phyloP scores from a whole-genome alignment of 2,888 invertebrate genomes.

The Ormyrus rosae region DNA sequence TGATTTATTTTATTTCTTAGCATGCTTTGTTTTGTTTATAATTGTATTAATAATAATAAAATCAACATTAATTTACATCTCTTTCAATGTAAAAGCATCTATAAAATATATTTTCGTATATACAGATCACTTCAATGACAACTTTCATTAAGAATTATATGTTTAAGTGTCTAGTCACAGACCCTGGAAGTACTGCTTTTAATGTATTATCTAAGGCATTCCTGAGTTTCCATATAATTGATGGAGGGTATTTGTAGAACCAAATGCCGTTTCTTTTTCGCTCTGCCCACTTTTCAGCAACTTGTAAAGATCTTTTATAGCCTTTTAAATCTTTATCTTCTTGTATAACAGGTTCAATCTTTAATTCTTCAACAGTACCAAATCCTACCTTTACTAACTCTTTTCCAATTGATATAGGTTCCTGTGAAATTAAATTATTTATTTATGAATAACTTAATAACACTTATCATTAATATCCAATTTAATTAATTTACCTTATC shows the following conservation, averaged over 20 bases:
- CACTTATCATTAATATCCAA: conserved; percentile 11
- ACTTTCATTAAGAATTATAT: conserved; percentile 52
- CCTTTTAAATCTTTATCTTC: conserved; percentile 68
- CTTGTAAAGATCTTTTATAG: conserved; percentile 74
- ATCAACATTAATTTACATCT: conserved; percentile 14
- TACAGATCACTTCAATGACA: conserved; percentile 41
- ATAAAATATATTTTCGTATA: conserved; percentile 8
- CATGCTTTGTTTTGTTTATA: conserved; percentile 19
- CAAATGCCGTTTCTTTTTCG: conserved; percentile 77
- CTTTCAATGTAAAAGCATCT: conserved; percentile 1
- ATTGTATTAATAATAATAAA: conserved; percentile 37
- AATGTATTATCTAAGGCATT: conserved; percentile 62
- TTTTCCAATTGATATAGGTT: conserved; percentile 77
- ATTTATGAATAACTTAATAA: conserved; percentile 13
- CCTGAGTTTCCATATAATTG: conserved; percentile 68
- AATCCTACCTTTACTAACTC: conserved; percentile 77
- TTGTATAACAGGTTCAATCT: conserved; percentile 64
- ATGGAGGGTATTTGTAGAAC: conserved; percentile 75
- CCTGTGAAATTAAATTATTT: conserved; percentile 61
- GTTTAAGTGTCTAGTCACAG: conserved; percentile 58
- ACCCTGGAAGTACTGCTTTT: conserved; percentile 61
- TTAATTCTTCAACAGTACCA: conserved; percentile 61
- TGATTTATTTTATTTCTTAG: conserved; percentile 9
- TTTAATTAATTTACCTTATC: conserved; percentile 63
- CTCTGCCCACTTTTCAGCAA: conserved; percentile 76